Conservation (phyloP, 2,113 vertebrate species). For the Lophotis ruficrista region DNA sequence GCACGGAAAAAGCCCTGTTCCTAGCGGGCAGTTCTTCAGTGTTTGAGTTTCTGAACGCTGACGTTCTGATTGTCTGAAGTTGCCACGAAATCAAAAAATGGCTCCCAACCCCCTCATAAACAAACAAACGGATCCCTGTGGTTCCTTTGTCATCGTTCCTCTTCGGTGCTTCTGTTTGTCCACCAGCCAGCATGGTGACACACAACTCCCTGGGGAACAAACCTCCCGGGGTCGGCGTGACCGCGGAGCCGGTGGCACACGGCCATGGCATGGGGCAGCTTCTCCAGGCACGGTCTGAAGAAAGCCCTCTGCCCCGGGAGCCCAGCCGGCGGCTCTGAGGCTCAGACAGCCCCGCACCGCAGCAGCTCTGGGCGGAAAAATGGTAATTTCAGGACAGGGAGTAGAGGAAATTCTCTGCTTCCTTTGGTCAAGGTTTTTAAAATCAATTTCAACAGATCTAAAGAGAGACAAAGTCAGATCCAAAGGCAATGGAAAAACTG, state of each 20-base stretch:
- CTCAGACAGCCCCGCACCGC: not conserved
- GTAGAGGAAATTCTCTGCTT: not conserved
- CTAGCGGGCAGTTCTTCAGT: not conserved
- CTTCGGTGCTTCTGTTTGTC: not conserved
- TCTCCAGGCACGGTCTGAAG: not conserved
- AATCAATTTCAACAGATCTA: not conserved
- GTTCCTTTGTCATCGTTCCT: not conserved
- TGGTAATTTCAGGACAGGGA: not conserved
- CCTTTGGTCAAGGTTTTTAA: not conserved
- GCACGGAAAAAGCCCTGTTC: not conserved
- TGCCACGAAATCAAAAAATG: not conserved
- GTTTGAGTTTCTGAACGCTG: not conserved
- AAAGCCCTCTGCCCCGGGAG: not conserved
- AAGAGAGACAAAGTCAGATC: not conserved
- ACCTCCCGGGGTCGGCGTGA: accelerated
- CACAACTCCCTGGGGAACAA: not conserved
- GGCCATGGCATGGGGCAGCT: not conserved
- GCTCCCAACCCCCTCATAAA: not conserved
- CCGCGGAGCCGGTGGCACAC: not conserved
- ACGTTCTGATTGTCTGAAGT: not conserved
- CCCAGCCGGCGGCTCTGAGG: not conserved
- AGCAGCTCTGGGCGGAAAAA: not conserved
- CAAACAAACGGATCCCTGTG: not conserved
- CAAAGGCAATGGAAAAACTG: not conserved
- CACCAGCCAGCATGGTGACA: not conserved